phyloP scores from a whole-genome alignment of 2,888 invertebrate genomes.

The Sphaeridia pumilis region DNA sequence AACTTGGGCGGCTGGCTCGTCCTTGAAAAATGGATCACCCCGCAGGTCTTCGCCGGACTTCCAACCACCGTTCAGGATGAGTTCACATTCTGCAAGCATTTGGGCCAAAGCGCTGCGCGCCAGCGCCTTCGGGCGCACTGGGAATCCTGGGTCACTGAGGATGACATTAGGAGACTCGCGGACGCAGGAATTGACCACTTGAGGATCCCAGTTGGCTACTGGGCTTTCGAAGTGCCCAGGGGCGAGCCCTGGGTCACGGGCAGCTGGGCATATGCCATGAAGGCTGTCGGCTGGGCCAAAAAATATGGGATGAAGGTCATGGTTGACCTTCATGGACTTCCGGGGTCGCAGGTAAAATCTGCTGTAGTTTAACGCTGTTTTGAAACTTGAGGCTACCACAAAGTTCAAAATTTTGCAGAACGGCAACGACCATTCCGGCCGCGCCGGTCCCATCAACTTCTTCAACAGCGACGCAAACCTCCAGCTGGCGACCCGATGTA shows the following conservation, averaged over 20 bases:
- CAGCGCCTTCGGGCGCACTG: constrained; percentile 23
- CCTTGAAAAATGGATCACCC: constrained; percentile 31
- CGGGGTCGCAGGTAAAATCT: constrained; percentile 25
- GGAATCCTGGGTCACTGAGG: constrained; percentile 31
- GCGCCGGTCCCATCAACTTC: constrained; percentile 24
- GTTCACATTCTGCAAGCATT: constrained; percentile 17
- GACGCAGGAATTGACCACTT: constrained; percentile 31
- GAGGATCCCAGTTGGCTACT: constrained; percentile 32
- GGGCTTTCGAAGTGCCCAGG: constrained; percentile 30
- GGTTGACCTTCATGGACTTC: constrained; percentile 33
- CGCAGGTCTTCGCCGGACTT: constrained; percentile 15
- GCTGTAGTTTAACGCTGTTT: background rate
- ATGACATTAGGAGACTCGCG: constrained; percentile 23
- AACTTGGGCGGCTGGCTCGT: constrained; percentile 32
- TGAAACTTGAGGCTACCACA: too few species aligned
- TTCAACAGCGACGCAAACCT: constrained; percentile 29
- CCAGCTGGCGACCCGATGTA: constrained; percentile 18
- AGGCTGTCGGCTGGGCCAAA: constrained; percentile 24
- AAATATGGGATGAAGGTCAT: constrained; percentile 30
- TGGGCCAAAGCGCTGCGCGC: constrained; percentile 20
- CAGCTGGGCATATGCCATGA: constrained; percentile 27
- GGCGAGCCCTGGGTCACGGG: constrained; percentile 30
- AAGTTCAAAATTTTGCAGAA: constrained; percentile 25
- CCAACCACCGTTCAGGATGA: constrained; percentile 27
- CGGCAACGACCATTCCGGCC: constrained; percentile 33